Base-by-base conservation (phyloP, 2,113 vertebrate genomes). In the Rhineura floridana region DNA sequence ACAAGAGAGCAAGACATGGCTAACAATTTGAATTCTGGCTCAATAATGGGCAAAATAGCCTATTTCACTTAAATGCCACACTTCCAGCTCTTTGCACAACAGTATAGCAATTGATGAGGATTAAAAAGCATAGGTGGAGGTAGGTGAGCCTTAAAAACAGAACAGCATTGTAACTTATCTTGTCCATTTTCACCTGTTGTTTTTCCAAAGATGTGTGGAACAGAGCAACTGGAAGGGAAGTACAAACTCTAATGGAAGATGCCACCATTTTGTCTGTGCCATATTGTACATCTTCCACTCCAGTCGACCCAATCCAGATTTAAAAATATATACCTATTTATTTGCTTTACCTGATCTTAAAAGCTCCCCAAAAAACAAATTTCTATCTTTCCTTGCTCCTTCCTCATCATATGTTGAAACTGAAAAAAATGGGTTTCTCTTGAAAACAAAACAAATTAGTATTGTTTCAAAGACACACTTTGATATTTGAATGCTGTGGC, bases 381-480 rank as follows among this genome's bases (percentile, higher is more conserved):
- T n/a, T 11, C 33, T 28, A 30, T 3, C 17, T 19, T 23, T 4
- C 59, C 6, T 30, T 15, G 4, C 6, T 17, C n/a, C 1, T 17
- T 2, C 83, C 12, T 15, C 50, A 21, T 8, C 39, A 63, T 2
- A 46, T 15, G 25, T 15, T 30, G 6, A 9, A 67, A 65, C 6
- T 39, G 70, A n/a, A 55, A 44, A 33, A 75, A 17, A 19, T 33
- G 59, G 19, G 11, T 12, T 6, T 10, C 36, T 70, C 7, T 67
- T 59, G 70, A 69, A 88, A 90, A 73, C 28, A 25, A 91, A 83
- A 89, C 2, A 46, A 84, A 90, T 89, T 44, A 17, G 75, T 30
- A 82, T 90, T 85, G 85, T 87, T 85, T 88, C 62, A 62, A 89
- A 89, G 52, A 33, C 11, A 44, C 81, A 52, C 39, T 88, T 82